These are phyloP conservation scores for Castor canadensis DNA, from an alignment of 2,113 vertebrate genomes.

Conservation along the genomic window DNA sequence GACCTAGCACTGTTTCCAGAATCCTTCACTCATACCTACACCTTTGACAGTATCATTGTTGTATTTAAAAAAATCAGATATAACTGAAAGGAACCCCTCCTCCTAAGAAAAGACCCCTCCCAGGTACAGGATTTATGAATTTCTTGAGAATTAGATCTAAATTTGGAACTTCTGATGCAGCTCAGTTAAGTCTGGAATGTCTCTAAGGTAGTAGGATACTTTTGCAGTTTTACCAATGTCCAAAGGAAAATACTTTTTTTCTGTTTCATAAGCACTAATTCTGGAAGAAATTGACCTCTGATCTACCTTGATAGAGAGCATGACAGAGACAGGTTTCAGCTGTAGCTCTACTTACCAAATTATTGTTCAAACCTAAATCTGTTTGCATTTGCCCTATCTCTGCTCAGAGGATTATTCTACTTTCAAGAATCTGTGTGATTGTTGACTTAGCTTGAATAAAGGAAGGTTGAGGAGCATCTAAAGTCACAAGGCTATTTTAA, in stretches of 20 bases:
- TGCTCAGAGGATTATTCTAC: not conserved
- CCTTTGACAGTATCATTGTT: not conserved
- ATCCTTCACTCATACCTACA: not conserved
- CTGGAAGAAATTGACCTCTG: not conserved
- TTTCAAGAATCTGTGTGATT: not conserved
- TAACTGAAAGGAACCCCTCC: not conserved
- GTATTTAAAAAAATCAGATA: not conserved
- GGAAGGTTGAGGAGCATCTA: not conserved
- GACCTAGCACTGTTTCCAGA: not conserved
- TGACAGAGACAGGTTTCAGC: not conserved
- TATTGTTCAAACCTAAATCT: not conserved
- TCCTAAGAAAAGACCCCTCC: not conserved
- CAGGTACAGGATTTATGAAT: not conserved
- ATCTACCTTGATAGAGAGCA: not conserved
- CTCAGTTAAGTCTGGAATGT: not conserved
- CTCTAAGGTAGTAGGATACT: not conserved
- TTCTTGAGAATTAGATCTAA: constrained; percentile 25
- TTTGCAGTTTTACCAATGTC: not conserved
- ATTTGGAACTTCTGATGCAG: not conserved
- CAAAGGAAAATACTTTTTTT: constrained; percentile 27
- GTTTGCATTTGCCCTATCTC: not conserved
- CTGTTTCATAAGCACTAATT: not conserved
- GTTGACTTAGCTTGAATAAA: constrained; percentile 16
- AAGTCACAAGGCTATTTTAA: not conserved
- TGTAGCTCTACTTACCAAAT: not conserved